These are phyloP conservation scores for Abscondita cerata DNA, from an alignment of 2,888 invertebrate species.

Conservation along the genomic window DNA sequence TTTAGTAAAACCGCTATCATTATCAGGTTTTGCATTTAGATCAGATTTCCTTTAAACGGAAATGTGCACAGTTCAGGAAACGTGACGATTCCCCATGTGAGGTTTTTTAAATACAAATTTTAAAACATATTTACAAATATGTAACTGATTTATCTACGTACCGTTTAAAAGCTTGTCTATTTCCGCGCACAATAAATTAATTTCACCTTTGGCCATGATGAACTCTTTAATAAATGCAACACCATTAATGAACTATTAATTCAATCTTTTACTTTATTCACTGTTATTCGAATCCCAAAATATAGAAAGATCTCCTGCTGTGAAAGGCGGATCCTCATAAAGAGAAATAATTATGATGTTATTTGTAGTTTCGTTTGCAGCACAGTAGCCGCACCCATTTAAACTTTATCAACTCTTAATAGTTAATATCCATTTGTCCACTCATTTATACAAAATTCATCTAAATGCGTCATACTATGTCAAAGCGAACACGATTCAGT, in stretches of 20 bases:
- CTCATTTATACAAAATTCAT: no score
- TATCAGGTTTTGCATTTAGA: no score
- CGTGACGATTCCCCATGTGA: no score
- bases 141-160: slow-evolving; percentile 13
- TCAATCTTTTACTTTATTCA: not conserved
- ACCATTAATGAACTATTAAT: slow-evolving; percentile 4
- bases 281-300: not conserved
- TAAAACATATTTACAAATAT: no score
- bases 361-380: slow-evolving; percentile 3
- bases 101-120: no score
- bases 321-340: slow-evolving; percentile 10
- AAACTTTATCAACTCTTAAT: slow-evolving; percentile 6
- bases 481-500: no score
- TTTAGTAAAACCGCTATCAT: not conserved
- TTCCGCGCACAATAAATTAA: slow-evolving; percentile 20
- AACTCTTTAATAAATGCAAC: not conserved
- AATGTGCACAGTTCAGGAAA: no score
- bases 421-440: slow-evolving; percentile 2
- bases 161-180: slow-evolving; percentile 19
- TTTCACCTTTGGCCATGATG: slow-evolving; percentile 24
- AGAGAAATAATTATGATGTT: slow-evolving; percentile 8
- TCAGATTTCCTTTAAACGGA: no score
- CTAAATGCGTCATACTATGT: no score
- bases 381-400: slow-evolving; percentile 11
- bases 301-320: slow-evolving; percentile 13